Base-by-base conservation (phyloP, 2,888 invertebrate genomes). In the Ethmia dodecea region DNA sequence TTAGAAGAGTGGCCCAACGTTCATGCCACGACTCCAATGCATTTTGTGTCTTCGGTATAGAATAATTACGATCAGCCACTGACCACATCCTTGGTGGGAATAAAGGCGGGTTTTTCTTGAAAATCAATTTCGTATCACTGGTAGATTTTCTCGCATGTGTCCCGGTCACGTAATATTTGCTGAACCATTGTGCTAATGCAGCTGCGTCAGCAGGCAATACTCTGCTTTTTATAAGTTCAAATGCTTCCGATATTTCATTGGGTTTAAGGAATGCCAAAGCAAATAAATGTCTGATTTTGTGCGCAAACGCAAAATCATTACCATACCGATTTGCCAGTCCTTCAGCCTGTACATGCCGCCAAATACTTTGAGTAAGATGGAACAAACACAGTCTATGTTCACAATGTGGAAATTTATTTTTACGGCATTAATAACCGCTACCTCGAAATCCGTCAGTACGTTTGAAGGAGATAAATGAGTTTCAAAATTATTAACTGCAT, bases 11-110 rank as follows among this genome's bases (percentile, higher is more conserved):
- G 31, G 26, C 31, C 38, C 38, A 38, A 16, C 38, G 30, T 30
- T 38, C 27, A 33, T 33, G 33, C 33, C 38, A 38, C 20, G 38
- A 38, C 28, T 38, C 38, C 22, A 38, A 31, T 18, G 37, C 33
- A 31, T 38, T 38, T 33, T 37, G 37, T 33, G 37, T 33, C 30
- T 16, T 37, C 30, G 37, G 33, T 26, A 37, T 27, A 33, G 33
- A 37, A 29, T 24, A 13, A 16, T 28, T 37, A 33, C 37, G 29
- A 37, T 37, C 37, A 15, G 13, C 13, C 11, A 37, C 36, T 31
- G 32, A 37, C 36, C 36, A 37, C 28, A 37, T 37, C 14, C 28
- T 27, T 28, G 36, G 36, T 32, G 36, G 36, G 13, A 33, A 33
- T 27, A 33, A 33, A 13, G 33, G 16, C 18, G 15, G 27, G 30